Evolutionary conservation across 2,888 invertebrate genomes (phyloP).

Genomic region (Macaria notata): DNA sequence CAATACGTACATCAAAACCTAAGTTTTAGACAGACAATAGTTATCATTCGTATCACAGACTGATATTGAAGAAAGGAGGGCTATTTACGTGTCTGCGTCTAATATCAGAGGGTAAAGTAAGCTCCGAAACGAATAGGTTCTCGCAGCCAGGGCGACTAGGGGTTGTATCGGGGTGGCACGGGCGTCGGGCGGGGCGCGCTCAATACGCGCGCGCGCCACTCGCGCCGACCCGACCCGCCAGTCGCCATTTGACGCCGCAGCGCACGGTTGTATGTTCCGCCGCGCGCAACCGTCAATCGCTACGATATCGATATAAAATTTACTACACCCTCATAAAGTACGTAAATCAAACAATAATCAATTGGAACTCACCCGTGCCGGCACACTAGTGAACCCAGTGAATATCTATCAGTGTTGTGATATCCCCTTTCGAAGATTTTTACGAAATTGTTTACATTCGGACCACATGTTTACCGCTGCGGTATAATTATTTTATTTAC

Average conservation of each 20-base stretch:
- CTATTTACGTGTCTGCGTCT: conserved; percentile 30
- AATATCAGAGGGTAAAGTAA: conserved; percentile 40
- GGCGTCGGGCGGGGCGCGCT: conserved; percentile 65
- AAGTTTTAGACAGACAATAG: conserved; percentile 21
- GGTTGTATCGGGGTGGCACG: conserved; percentile 63
- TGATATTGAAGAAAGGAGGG: conserved; percentile 26
- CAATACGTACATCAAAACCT: too few relatives aligned
- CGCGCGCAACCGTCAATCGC: conserved; percentile 63
- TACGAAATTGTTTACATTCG: conserved; percentile 69
- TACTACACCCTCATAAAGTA: conserved; percentile 59
- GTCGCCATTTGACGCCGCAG: conserved; percentile 70
- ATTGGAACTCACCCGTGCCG: conserved; percentile 10
- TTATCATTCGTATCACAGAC: conserved; percentile 25
- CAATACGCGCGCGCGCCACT: conserved; percentile 78
- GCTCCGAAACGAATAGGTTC: conserved; percentile 48
- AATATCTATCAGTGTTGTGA: conserved; percentile 31
- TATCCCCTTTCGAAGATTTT: conserved; percentile 25
- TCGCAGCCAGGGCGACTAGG: conserved; percentile 51
- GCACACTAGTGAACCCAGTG: conserved; percentile 16
- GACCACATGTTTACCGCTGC: conserved; percentile 60
- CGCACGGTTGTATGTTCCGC: conserved; percentile 49
- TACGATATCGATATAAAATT: conserved; percentile 66
- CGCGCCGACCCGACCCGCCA: conserved; percentile 46
- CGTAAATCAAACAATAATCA: conserved; percentile 45
- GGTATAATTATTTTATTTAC: conserved; percentile 35